Evolutionary conservation across 2,797 vertebrate genomes (phyloP), one percentile per base, ranked within the genome.

Genomic region (Odontamblyopus rebecca): DNA sequence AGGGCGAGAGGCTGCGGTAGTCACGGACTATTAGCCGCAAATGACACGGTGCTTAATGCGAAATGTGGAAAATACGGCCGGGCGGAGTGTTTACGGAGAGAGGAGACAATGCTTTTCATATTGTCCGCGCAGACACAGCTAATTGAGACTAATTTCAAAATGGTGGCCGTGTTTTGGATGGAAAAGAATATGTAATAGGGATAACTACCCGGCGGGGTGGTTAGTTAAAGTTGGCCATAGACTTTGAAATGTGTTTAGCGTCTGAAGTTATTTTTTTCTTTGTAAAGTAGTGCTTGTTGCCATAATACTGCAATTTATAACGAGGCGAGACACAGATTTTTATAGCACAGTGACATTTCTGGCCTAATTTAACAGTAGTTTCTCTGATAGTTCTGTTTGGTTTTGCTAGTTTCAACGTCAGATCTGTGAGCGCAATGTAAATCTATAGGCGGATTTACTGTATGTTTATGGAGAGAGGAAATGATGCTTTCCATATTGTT

Each of bases 31-130:
- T 89, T 88, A 84, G 85, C 75, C 77, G 84, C 73, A 83, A 86
- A 85, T 87, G 71, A 85, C 86, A 73, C n/a, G 65, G 59, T 83
- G 81, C 84, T 87, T 86, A 86, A 90, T 84, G 56, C 53, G 61
- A 76, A 68, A 70, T 76, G 85, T 83, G 78, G 82, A 88, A 69
- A 80, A 30, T 74, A 56, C 70, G 30, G 70, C 12, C 41, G 70
- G 50, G 6, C 54, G 6, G 61, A 78, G 69, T 60, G 75, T 72
- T 68, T 72, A 70, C 74, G 38, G 57, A 83, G 74, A 82, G 5
- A n/a, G 78, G 73, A 12, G 53, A 78, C 76, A 87, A 88, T 89
- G 85, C 26, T 19, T 81, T 78, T 63, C 70, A 76, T 83, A 86
- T 76, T 81, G 83, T 71, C 84, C 50, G 73, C 78, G 50, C 82